Conservation (phyloP, 2,113 vertebrate genomes). For the Daubentonia madagascariensis region DNA sequence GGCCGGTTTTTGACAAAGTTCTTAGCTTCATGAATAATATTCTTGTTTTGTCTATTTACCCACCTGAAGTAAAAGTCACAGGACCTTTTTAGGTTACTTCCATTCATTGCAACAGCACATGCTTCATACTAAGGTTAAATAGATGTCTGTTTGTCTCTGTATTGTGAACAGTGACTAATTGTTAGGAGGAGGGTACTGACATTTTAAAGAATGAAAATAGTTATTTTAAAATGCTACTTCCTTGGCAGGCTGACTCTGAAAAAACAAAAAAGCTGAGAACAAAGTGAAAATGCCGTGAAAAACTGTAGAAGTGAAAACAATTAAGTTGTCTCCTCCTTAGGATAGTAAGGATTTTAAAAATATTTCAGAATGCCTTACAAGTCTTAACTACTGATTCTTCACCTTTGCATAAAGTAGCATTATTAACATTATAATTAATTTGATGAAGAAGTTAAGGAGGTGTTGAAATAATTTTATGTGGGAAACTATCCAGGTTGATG, state of each 20-base stretch:
- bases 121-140: not conserved
- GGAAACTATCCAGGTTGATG: not conserved
- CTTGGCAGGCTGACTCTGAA: not conserved
- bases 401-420: not conserved
- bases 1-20: not conserved
- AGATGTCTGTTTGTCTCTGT: not conserved
- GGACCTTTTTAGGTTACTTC: not conserved
- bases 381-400: slow-evolving; percentile 9
- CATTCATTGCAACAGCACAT: not conserved
- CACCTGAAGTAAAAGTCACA: not conserved
- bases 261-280: slow-evolving; percentile 14
- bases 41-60: not conserved
- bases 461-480: not conserved
- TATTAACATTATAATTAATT: slow-evolving; percentile 23
- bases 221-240: slow-evolving; percentile 24
- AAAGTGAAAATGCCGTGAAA: slow-evolving; percentile 47
- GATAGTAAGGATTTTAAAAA: not conserved
- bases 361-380: slow-evolving; percentile 18
- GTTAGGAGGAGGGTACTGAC: not conserved
- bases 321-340: not conserved
- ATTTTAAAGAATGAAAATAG: slow-evolving; percentile 34
- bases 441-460: not conserved
- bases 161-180: slow-evolving; percentile 29
- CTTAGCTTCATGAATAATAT: slow-evolving; percentile 10
- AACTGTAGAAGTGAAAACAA: not conserved